Percentiles rank a stretch among this genome's conserved stretches.
These are phyloP conservation scores for Drosophila virilis DNA, from an alignment of 1,140 invertebrate genomes.

Conservation along the genomic window DNA sequence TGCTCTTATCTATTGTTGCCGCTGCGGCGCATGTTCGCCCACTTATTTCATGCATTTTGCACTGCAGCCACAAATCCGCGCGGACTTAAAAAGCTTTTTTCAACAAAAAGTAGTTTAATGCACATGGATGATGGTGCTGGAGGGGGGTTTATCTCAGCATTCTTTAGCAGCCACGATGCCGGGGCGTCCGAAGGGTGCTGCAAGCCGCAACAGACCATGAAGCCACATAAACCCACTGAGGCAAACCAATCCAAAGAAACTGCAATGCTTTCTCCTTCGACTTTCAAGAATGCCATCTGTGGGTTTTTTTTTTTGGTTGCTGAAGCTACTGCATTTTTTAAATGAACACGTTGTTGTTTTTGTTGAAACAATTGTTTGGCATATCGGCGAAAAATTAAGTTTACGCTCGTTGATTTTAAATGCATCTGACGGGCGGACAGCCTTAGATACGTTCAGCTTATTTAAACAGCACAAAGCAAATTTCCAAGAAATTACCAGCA, in stretches of 20 bases:
- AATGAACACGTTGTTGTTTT: slow-evolving; percentile 17
- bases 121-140: background rate
- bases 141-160: background rate
- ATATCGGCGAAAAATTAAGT: slow-evolving; percentile 76
- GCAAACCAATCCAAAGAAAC: slow-evolving; percentile 24
- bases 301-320: background rate
- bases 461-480: slow-evolving; percentile 19
- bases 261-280: slow-evolving; percentile 53
- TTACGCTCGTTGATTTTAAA: slow-evolving; percentile 75
- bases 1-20: slow-evolving; percentile 3
- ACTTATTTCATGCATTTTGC: slow-evolving; percentile 60
- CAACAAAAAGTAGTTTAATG: slow-evolving; percentile 50
- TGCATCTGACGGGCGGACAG: slow-evolving; percentile 44
- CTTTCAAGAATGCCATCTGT: slow-evolving; percentile 37
- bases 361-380: slow-evolving; percentile 65
- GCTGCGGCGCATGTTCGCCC: slow-evolving; percentile 5
- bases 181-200: slow-evolving; percentile 14
- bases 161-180: slow-evolving; percentile 22
- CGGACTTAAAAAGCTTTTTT: slow-evolving; percentile 64
- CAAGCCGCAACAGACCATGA: slow-evolving; percentile 67
- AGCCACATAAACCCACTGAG: slow-evolving; percentile 49
- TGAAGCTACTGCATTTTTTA: slow-evolving; percentile 1
- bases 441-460: slow-evolving; percentile 41
- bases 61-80: slow-evolving; percentile 59
- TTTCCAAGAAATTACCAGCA: slow-evolving; percentile 46